Evolutionary conservation across 2,888 invertebrate species (phyloP).

Genomic region (Eutolmus rufibarbis): DNA sequence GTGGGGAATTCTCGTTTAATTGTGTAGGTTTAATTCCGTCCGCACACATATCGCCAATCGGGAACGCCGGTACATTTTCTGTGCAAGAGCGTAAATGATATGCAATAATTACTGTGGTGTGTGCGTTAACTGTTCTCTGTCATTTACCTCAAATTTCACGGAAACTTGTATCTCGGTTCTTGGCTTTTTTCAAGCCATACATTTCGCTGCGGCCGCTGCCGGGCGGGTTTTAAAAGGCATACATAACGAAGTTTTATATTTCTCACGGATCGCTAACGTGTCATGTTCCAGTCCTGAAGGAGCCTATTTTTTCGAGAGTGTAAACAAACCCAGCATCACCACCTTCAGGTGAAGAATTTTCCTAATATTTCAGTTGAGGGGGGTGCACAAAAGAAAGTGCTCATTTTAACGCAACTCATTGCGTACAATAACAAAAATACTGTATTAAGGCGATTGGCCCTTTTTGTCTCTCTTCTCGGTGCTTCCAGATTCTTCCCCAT

Average conservation of each 20-base stretch:
- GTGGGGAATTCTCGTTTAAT: slow-evolving; percentile 6
- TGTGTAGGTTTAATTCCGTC: slow-evolving; percentile 4
- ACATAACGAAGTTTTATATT: not conserved
- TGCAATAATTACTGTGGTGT: slow-evolving; percentile 33
- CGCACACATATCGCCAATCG: not conserved
- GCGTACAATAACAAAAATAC: not conserved
- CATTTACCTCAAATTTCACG: slow-evolving; percentile 35
- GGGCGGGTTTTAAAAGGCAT: not conserved
- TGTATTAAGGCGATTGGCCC: not conserved
- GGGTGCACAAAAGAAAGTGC: not conserved
- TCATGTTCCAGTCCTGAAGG: not conserved
- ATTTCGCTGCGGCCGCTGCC: not conserved
- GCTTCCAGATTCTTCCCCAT: not conserved
- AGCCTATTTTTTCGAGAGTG: not conserved
- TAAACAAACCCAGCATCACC: not conserved
- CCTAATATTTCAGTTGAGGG: not conserved
- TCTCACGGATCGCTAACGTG: not conserved
- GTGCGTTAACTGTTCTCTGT: slow-evolving; percentile 36
- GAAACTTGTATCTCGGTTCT: slow-evolving; percentile 11
- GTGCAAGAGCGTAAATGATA: slow-evolving; percentile 27
- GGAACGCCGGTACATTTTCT: slow-evolving; percentile 26
- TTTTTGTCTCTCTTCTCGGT: not conserved
- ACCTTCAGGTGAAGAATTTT: not conserved
- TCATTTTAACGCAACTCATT: not conserved
- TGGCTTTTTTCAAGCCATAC: not conserved